phyloP scores from a whole-genome alignment of 2,797 vertebrate species.

The Catharus ustulatus region DNA sequence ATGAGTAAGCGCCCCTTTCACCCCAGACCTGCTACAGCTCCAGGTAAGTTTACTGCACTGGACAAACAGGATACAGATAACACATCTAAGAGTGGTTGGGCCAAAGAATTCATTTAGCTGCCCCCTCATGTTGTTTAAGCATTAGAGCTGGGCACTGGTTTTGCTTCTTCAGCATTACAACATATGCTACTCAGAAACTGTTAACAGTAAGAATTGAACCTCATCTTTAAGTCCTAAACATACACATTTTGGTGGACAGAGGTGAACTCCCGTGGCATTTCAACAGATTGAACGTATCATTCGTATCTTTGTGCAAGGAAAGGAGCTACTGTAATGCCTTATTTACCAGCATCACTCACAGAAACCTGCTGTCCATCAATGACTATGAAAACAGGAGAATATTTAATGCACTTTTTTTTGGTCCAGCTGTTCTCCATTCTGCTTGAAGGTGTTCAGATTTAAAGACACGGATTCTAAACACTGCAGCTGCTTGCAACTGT shows the following conservation, averaged over 20 bases:
- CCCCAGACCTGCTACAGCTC: background rate
- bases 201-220: background rate
- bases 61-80: background rate
- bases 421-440: background rate
- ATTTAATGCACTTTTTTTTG: background rate
- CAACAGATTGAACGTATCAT: background rate
- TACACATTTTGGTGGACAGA: background rate
- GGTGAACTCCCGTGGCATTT: background rate
- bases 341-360: background rate
- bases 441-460: background rate
- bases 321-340: background rate
- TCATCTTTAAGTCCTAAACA: background rate
- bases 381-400: background rate
- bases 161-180: background rate
- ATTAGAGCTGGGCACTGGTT: background rate
- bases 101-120: background rate
- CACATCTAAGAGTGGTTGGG: background rate
- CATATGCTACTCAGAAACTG: background rate
- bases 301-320: background rate
- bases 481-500: background rate
- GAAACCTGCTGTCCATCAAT: background rate
- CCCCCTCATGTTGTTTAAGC: background rate
- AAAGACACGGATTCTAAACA: background rate
- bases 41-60: background rate
- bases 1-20: background rate